Percentiles rank a stretch among this genome's conserved stretches.
phyloP scores from a whole-genome alignment of 2,797 vertebrate genomes.

The Sebastes diaconus region DNA sequence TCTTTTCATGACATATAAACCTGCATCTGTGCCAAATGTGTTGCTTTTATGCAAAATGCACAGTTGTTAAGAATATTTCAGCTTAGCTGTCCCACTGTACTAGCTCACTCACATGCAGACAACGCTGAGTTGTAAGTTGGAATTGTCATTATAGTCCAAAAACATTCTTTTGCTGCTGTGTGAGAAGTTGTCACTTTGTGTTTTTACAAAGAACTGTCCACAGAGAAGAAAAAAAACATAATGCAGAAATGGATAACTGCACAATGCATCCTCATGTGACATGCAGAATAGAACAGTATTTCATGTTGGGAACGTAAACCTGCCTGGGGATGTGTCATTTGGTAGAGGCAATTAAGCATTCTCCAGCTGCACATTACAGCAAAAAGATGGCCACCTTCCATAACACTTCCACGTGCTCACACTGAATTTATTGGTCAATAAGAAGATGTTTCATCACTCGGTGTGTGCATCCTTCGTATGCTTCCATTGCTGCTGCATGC shows the following conservation, averaged over 20 bases:
- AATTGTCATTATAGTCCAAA: not conserved
- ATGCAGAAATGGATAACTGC: not conserved
- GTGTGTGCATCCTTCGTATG: not conserved
- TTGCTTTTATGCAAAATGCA: too few species aligned
- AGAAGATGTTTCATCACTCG: not conserved
- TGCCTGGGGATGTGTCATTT: not conserved
- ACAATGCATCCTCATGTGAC: not conserved
- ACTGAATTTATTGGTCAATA: conserved; percentile 28
- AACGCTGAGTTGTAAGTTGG: not conserved
- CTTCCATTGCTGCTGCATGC: not conserved
- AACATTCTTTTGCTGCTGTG: not conserved
- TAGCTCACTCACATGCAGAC: not conserved
- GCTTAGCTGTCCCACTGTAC: too few species aligned
- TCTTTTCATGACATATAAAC: too few species aligned
- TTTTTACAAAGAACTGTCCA: not conserved
- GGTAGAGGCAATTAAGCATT: conserved; percentile 31
- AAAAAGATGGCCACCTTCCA: conserved; percentile 6
- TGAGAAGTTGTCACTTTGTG: not conserved
- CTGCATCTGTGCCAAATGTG: too few species aligned
- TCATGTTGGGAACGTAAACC: conserved; percentile 14
- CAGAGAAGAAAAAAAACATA: not conserved
- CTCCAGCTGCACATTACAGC: conserved; percentile 16
- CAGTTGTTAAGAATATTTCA: too few species aligned
- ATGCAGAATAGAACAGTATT: not conserved
- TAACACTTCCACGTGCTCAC: conserved; percentile 3